Percentiles rank a stretch among this genome's conserved stretches.
These are phyloP conservation scores for Nasonia giraulti DNA, from an alignment of 1,140 invertebrate genomes.

Conservation along the genomic window DNA sequence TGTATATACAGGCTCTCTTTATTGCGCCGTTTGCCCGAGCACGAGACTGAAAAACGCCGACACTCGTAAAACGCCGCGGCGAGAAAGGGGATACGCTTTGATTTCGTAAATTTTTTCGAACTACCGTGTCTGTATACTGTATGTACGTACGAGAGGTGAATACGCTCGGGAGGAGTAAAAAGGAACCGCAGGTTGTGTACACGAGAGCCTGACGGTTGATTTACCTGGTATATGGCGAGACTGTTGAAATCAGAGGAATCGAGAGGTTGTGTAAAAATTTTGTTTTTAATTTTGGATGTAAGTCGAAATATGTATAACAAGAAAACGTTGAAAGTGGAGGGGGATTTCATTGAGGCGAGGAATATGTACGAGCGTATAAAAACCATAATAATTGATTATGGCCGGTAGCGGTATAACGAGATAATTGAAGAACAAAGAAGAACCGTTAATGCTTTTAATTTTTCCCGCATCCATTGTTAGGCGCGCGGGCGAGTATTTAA, in stretches of 20 bases:
- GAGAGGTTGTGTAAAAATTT: too few relatives aligned
- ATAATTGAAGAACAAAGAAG: not conserved
- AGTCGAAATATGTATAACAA: too few relatives aligned
- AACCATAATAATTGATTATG: not conserved
- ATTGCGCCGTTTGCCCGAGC: not conserved
- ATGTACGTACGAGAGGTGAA: not conserved
- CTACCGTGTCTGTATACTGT: not conserved
- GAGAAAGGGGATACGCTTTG: conserved; percentile 16
- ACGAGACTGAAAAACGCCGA: not conserved
- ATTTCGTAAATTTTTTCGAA: conserved; percentile 28
- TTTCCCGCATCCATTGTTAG: not conserved
- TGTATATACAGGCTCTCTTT: not conserved
- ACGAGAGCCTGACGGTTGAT: not conserved
- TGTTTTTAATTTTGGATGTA: too few relatives aligned
- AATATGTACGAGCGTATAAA: not conserved
- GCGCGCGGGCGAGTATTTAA: not conserved
- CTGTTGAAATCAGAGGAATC: not conserved
- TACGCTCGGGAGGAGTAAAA: not conserved
- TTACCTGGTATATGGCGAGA: not conserved
- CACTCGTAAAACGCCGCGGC: not conserved
- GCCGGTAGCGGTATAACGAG: not conserved
- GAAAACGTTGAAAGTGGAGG: too few relatives aligned
- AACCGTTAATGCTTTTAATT: not conserved
- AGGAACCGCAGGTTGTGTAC: not conserved
- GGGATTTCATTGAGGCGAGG: too few relatives aligned